Conservation (phyloP, 2,888 invertebrate genomes). For the Tenthredo scrophulariae region DNA sequence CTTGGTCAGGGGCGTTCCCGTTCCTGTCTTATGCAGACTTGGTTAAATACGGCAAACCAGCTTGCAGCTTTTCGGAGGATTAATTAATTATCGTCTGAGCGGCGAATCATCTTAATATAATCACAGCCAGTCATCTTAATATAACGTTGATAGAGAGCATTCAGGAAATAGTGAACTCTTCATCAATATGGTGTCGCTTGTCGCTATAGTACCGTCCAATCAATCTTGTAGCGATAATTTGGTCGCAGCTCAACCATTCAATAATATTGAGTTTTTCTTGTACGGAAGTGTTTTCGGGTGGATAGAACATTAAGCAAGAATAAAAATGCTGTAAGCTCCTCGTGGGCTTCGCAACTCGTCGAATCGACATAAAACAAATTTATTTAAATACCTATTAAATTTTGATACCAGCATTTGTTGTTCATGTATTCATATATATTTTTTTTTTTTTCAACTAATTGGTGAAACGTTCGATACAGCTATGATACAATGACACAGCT, state of each 20-base stretch:
- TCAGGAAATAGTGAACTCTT: slow-evolving; percentile 38
- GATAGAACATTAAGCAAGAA: not conserved
- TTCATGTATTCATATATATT: not conserved
- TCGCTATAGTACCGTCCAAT: not conserved
- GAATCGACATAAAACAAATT: not conserved
- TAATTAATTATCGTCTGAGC: slow-evolving; percentile 39
- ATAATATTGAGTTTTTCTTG: not conserved
- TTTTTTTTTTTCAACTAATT: slow-evolving; percentile 39
- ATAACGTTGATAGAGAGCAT: slow-evolving; percentile 6
- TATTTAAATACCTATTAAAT: not conserved
- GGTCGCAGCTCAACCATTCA: not conserved
- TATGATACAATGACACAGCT: slow-evolving; percentile 59
- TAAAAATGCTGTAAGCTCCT: not conserved
- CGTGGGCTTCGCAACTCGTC: not conserved
- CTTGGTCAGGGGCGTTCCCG: slow-evolving; percentile 47
- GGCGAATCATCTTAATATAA: slow-evolving; percentile 23
- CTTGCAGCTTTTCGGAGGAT: slow-evolving; percentile 29
- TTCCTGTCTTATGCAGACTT: slow-evolving; percentile 37
- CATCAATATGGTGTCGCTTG: not conserved
- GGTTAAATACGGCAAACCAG: slow-evolving; percentile 37
- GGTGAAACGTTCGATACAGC: slow-evolving; percentile 19
- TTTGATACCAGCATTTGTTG: not conserved
- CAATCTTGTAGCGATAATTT: not conserved
- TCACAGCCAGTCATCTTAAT: slow-evolving; percentile 20
- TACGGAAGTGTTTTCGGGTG: not conserved